These are phyloP conservation scores for Dolichallabes microphthalmus DNA, from an alignment of 2,113 vertebrate species.

Conservation along the genomic window DNA sequence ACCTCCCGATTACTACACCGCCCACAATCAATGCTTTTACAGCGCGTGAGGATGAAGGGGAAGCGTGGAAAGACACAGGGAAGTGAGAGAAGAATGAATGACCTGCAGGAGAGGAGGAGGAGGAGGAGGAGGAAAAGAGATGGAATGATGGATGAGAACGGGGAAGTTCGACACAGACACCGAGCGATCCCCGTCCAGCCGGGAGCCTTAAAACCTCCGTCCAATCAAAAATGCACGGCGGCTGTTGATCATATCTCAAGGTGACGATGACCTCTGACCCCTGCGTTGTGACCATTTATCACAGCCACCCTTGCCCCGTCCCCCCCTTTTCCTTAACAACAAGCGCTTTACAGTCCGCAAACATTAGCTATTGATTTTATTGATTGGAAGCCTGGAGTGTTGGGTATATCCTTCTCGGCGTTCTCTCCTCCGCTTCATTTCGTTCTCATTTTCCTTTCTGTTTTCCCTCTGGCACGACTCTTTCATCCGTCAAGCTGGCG, in stretches of 20 bases:
- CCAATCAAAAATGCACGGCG: slow-evolving; percentile 22
- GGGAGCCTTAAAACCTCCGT: slow-evolving; percentile 21
- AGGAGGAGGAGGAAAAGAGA: slow-evolving; percentile 14
- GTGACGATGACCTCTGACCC: slow-evolving; percentile 73
- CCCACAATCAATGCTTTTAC: slow-evolving; percentile 54
- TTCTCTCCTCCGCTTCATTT: slow-evolving; percentile 27
- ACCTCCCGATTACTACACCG: slow-evolving; percentile 34
- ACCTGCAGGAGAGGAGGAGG: neutral
- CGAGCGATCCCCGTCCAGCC: slow-evolving; percentile 10
- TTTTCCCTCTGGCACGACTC: neutral
- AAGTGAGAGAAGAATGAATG: slow-evolving; percentile 4
- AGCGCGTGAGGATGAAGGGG: neutral
- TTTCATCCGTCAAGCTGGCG: slow-evolving; percentile 20
- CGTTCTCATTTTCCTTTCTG: slow-evolving; percentile 35
- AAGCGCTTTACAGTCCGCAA: slow-evolving; percentile 67
- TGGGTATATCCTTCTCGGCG: slow-evolving; percentile 1
- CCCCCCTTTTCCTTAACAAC: slow-evolving; percentile 37
- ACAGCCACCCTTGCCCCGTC: slow-evolving; percentile 36
- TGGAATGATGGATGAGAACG: slow-evolving; percentile 30
- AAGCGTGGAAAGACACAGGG: neutral
- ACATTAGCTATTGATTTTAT: slow-evolving; percentile 73
- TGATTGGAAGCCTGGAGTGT: slow-evolving; percentile 59
- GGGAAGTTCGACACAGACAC: neutral
- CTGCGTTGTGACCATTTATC: slow-evolving; percentile 68
- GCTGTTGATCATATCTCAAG: slow-evolving; percentile 69